Percentiles rank a stretch among this genome's conserved stretches.
phyloP scores from a whole-genome alignment of 2,113 vertebrate genomes.

The Lagopus muta region DNA sequence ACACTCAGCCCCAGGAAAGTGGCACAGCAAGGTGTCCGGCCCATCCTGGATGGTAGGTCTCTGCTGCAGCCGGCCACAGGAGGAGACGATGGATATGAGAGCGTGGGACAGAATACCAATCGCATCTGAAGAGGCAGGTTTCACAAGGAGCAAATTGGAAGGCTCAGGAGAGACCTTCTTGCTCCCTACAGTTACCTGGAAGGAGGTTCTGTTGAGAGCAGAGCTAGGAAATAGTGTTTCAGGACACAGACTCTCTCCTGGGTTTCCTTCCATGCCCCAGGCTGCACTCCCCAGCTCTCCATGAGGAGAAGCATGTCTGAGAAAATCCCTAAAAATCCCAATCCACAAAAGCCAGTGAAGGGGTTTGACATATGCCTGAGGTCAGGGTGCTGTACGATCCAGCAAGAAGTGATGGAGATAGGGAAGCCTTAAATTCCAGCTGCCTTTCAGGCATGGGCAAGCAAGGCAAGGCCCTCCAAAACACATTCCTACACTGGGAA shows the following conservation, averaged over 20 bases:
- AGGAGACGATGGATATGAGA: not conserved
- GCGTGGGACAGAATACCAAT: not conserved
- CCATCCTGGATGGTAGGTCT: not conserved
- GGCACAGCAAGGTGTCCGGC: not conserved
- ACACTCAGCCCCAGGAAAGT: not conserved
- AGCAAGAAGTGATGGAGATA: slow-evolving; percentile 27
- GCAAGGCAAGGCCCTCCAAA: not conserved
- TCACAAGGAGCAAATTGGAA: not conserved
- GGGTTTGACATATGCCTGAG: not conserved
- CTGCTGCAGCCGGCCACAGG: not conserved
- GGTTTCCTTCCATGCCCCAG: not conserved
- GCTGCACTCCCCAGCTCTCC: not conserved
- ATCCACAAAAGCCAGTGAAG: not conserved
- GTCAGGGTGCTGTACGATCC: not conserved
- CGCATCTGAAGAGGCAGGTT: not conserved
- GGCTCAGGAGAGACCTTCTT: too few species aligned
- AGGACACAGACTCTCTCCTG: not conserved
- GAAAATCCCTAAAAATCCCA: not conserved
- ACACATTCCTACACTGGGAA: slow-evolving; percentile 28
- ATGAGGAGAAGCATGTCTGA: not conserved
- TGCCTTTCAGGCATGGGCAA: not conserved
- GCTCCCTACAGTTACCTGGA: too few species aligned
- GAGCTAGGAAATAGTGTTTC: not conserved
- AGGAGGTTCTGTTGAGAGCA: not conserved
- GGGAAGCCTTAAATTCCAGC: slow-evolving; percentile 54